Base-by-base conservation (phyloP, 1,140 invertebrate genomes). In the Pentalonia nigronervosa region DNA sequence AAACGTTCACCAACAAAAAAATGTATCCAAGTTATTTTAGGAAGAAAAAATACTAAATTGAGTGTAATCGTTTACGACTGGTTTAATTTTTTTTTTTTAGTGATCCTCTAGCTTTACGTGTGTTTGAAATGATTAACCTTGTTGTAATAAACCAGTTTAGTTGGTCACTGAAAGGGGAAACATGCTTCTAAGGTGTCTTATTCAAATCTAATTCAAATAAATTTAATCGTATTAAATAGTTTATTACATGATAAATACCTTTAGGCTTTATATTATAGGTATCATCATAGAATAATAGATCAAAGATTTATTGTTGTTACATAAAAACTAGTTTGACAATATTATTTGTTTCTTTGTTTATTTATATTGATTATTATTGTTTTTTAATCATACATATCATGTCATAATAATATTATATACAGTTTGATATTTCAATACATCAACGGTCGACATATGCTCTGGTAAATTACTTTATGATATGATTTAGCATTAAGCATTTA, bases 131-230 rank as follows among this genome's bases (percentile, higher is more conserved):
- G 89, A 90, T 90, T 90, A 90, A 90, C 89, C 89, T 90, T 90
- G 89, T 90, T 90, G 53, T 67, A 60, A 90, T 90, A 90, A 90
- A 90, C 89, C 89, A 90, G 89, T 90, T 90, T 90, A 30, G 89
- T 90, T 67, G 36, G 89, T 17, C 53, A 90, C 23, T 67, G 89
- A 90, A 90, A 90, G 56, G 56, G 56, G 67, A 90, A 60, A 90
- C 56, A 45, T 90, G 56, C 36, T 41, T 90, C 41, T 67, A 23
- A 67, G 41, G 89, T 90, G 56, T 67, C 36, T 67, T n/a, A 90
- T 90, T 90, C 25, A 90, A 90, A 90, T 90, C 89, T 47, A 41
- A 90, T 90, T 76, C 60, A 76, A 76, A 76, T 67, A 14, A 67
- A 67, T 30, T 60, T 90, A 67, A 67, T 90, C 36, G 9, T 60